These are phyloP conservation scores for Drosophila cognata DNA, from an alignment of 2,888 invertebrate species.

Conservation along the genomic window DNA sequence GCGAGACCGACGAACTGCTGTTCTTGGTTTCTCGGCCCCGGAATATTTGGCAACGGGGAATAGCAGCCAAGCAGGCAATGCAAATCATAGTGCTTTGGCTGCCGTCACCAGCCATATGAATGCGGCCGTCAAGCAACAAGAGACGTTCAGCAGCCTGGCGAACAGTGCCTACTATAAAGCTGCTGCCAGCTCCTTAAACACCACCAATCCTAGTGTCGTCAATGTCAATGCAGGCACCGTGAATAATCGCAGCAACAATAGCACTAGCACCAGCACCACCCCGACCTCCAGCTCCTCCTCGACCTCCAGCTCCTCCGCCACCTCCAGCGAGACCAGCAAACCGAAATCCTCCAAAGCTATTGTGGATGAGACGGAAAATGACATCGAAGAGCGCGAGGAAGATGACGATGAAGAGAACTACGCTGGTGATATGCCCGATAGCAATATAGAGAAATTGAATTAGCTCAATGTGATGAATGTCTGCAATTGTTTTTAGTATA, in stretches of 20 bases:
- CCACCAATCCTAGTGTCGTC: constrained; percentile 28
- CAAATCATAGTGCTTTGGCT: constrained; percentile 56
- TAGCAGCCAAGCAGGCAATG: constrained; percentile 18
- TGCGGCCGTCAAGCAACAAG: constrained; percentile 43
- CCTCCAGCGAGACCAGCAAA: not conserved
- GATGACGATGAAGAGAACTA: constrained; percentile 34
- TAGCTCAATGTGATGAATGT: constrained; percentile 5
- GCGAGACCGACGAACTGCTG: constrained; percentile 6
- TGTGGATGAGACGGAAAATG: constrained; percentile 19
- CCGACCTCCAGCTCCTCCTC: not conserved
- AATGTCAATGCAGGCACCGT: constrained; percentile 18
- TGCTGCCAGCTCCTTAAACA: constrained; percentile 35
- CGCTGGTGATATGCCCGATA: not conserved
- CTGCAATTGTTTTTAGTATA: constrained; percentile 36
- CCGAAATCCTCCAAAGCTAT: not conserved
- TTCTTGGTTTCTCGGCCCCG: constrained; percentile 42
- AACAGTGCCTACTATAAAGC: constrained; percentile 58
- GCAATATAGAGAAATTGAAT: constrained; percentile 28
- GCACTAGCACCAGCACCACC: not conserved
- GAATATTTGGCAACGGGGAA: constrained; percentile 1
- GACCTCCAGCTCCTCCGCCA: not conserved
- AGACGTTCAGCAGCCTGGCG: constrained; percentile 32
- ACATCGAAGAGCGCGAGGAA: constrained; percentile 30
- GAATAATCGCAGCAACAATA: constrained; percentile 6
- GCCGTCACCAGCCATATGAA: constrained; percentile 53